These are phyloP conservation scores for Scaptomyza tumidula DNA, from an alignment of 2,888 invertebrate genomes.

Conservation along the genomic window DNA sequence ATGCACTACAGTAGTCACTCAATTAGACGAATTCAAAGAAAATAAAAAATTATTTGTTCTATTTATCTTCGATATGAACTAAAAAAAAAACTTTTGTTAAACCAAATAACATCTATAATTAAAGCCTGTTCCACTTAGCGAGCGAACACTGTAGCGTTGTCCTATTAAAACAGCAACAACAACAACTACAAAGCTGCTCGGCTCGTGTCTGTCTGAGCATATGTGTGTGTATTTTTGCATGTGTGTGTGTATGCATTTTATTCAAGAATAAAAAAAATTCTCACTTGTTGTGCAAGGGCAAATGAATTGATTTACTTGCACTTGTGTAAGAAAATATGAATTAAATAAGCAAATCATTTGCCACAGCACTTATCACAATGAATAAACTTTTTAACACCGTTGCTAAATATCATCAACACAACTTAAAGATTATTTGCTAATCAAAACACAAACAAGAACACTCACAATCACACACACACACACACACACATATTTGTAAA, in stretches of 20 bases:
- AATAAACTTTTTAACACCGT: conserved; percentile 53
- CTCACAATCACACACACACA: conserved; percentile 27
- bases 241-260: conserved; percentile 3
- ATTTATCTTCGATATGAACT: not conserved
- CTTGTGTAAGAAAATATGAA: conserved; percentile 59
- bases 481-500: conserved; percentile 8
- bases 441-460: conserved; percentile 65
- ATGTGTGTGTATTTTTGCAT: not conserved
- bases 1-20: not conserved
- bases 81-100: not conserved
- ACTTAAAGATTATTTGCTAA: conserved; percentile 63
- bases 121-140: not conserved
- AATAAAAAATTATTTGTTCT: not conserved
- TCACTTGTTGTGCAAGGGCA: conserved; percentile 63
- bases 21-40: not conserved
- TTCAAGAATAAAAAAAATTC: conserved; percentile 11
- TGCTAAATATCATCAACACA: conserved; percentile 45
- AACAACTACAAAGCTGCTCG: not conserved
- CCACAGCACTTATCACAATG: conserved; percentile 49
- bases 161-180: not conserved
- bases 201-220: not conserved
- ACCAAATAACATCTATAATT: not conserved
- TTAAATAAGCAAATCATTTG: conserved; percentile 57
- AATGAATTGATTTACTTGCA: conserved; percentile 58
- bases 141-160: not conserved